These are phyloP conservation scores for Nesogale talazaci DNA, from an alignment of 2,113 vertebrate species.

Conservation along the genomic window DNA sequence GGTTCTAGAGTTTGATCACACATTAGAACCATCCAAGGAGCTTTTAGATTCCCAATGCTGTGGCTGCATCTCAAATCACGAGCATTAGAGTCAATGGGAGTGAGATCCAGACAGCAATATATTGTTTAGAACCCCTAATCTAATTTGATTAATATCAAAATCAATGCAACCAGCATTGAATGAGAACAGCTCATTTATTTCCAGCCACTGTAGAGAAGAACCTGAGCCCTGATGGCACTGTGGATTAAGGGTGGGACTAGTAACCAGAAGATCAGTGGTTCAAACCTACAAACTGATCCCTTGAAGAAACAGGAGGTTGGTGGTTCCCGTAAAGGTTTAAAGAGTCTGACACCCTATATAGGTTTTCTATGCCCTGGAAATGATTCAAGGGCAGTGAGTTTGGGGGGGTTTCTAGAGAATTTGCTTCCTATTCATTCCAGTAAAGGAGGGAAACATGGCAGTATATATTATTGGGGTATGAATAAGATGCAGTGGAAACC, in stretches of 20 bases:
- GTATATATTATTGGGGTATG: not conserved
- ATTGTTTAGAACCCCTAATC: not conserved
- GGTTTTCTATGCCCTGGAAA: too few species aligned
- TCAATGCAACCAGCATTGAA: not conserved
- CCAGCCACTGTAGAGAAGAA: too few species aligned
- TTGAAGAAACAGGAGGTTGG: too few species aligned
- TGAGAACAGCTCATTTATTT: not conserved
- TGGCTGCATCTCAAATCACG: not conserved
- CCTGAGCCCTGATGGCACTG: too few species aligned
- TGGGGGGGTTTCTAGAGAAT: not conserved
- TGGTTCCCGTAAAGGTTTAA: too few species aligned
- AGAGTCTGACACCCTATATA: too few species aligned
- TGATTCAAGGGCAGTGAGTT: too few species aligned
- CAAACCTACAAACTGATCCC: too few species aligned
- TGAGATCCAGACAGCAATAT: not conserved
- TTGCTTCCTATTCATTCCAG: not conserved
- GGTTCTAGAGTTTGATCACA: not conserved
- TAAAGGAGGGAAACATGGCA: not conserved
- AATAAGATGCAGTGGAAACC: not conserved
- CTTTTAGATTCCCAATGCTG: not conserved
- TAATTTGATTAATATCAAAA: conserved; percentile 14
- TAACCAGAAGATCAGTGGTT: too few species aligned
- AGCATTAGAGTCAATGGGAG: not conserved
- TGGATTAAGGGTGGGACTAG: too few species aligned
- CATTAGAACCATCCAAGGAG: not conserved